Base-by-base conservation (phyloP, 1,140 invertebrate species). In the Capitella teleta region DNA sequence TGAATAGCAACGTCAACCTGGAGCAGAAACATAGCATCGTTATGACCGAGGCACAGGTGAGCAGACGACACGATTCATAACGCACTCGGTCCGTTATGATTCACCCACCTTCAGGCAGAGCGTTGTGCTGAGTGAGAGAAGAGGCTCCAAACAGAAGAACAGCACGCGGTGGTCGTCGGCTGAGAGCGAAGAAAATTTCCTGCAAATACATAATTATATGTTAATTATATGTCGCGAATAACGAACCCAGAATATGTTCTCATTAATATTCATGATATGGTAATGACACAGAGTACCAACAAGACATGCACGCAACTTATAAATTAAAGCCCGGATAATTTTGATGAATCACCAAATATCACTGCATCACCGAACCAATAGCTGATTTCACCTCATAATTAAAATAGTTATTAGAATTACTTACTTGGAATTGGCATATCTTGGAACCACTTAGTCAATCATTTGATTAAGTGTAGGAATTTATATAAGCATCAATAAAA, bases 71-170 rank as follows among this genome's bases (percentile, higher is more conserved):
- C 28, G 16, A 14, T 23, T 19, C 41, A 16, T 19, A 16, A 43
- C 14, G 16, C 2, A 23, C 14, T 16, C 14, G 14, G n/a, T 43
- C 41, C 21, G 18, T 2, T 24, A 23, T 32, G 8, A 32, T n/a
- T 10, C 30, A 51, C 53, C 43, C 66, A 78, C 76, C 68, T 76
- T 73, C 44, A 66, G 63, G 43, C 69, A 68, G 24, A 77, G 63
- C 49, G 75, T 71, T 8, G 61, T 60, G 53, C 69, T 76, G 47
- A 75, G 61, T 30, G 62, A 64, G 21, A 71, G 67, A 26, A 78
- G 61, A n/a, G 76, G 74, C 28, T 71, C 69, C 12, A 77, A 52
- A 14, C 73, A 72, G 57, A 73, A 62, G 57, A 78, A 77, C 44
- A 78, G 67, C 36, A 74, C 66, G 49, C 70, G 65, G 55, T 76